phyloP scores from a whole-genome alignment of 2,797 vertebrate genomes.

The Notolabrus celidotus region DNA sequence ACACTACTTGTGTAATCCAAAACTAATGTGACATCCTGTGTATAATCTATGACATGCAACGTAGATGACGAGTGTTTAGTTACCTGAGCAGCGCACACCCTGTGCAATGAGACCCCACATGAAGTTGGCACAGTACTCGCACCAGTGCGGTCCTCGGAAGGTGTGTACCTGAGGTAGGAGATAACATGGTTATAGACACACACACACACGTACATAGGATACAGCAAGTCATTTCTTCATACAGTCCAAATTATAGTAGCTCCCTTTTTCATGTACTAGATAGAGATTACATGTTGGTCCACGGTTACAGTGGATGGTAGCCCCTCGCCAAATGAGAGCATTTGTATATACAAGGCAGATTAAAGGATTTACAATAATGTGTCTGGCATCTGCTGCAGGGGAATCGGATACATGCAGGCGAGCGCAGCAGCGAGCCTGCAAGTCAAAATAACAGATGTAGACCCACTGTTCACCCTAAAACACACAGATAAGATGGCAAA shows the following conservation, averaged over 20 bases:
- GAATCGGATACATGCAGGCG: conserved; percentile 67
- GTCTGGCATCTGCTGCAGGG: conserved; percentile 78
- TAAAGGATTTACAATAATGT: conserved; percentile 80
- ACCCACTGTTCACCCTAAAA: conserved; percentile 41
- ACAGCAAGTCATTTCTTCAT: conserved; percentile 16
- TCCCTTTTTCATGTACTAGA: conserved; percentile 40
- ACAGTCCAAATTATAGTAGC: conserved; percentile 31
- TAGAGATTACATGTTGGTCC: conserved; percentile 61
- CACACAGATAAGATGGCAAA: conserved; percentile 2
- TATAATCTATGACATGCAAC: background rate
- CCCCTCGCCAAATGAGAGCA: conserved; percentile 63
- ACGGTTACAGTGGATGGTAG: conserved; percentile 42
- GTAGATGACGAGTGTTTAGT: conserved; percentile 25
- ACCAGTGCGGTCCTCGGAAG: conserved; percentile 97
- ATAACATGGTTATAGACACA: conserved; percentile 39
- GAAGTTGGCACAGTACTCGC: conserved; percentile 99
- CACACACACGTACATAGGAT: background rate
- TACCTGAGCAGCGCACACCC: conserved; percentile 98
- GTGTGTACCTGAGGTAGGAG: conserved; percentile 91
- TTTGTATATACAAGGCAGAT: conserved; percentile 78
- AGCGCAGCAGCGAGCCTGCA: conserved; percentile 35
- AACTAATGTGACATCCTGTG: conserved; percentile 2
- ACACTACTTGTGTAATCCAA: conserved; percentile 20
- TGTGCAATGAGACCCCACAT: conserved; percentile 99
- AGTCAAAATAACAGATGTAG: conserved; percentile 75